A percentile compares a stretch with the other conserved stretches of the same genome.
Conservation (phyloP, 1,140 invertebrate species). For the Cotesia typhae region DNA sequence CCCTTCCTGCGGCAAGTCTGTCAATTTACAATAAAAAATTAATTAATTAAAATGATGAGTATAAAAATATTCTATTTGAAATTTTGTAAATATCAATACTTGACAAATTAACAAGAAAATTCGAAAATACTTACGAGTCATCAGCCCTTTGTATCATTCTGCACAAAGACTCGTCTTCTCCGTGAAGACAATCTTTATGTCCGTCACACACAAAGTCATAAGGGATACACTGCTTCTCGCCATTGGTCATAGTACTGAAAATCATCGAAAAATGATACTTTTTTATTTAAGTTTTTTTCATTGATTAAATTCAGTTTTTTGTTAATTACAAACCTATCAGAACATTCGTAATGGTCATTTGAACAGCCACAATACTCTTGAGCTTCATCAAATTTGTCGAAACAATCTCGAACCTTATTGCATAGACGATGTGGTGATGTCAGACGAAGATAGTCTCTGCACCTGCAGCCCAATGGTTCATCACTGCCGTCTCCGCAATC, state of each 20-base stretch:
- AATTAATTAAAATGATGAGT: no score
- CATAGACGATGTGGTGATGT: conserved; percentile 75
- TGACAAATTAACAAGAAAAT: no score
- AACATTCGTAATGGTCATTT: conserved; percentile 64
- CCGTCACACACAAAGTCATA: conserved; percentile 78
- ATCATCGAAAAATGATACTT: conserved; percentile 19
- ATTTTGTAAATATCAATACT: no score
- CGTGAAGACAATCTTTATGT: conserved; percentile 73
- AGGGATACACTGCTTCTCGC: conserved; percentile 67
- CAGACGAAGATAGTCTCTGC: conserved; percentile 73
- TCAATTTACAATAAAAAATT: no score
- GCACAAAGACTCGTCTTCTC: conserved; percentile 74
- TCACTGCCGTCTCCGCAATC: conserved; percentile 79
- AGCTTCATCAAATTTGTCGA: conserved; percentile 82
- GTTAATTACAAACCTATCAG: conserved; percentile 46
- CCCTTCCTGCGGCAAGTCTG: no score
- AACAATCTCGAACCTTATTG: conserved; percentile 81
- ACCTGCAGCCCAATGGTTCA: conserved; percentile 74
- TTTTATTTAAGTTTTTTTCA: background rate
- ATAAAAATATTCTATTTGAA: no score
- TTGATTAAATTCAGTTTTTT: background rate
- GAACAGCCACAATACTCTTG: conserved; percentile 72
- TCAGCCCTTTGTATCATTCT: conserved; percentile 45
- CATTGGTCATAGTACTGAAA: conserved; percentile 34
- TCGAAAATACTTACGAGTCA: conserved; percentile 43